Percentiles rank a stretch among this genome's conserved stretches.
phyloP scores from a whole-genome alignment of 1,140 invertebrate species.

The Neodiprion pinetum region DNA sequence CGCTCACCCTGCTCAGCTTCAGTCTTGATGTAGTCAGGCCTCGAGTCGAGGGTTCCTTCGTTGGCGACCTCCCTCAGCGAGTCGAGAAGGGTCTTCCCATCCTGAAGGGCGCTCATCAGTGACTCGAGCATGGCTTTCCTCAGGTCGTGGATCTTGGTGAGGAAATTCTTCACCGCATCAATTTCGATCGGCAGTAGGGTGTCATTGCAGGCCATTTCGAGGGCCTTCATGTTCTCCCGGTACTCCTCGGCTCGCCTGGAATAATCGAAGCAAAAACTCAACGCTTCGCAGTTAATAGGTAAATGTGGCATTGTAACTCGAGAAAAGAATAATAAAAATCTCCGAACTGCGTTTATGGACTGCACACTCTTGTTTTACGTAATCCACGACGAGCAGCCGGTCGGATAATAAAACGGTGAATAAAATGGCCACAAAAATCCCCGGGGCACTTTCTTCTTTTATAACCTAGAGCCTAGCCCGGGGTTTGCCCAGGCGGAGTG shows the following conservation, averaged over 20 bases:
- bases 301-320: background rate
- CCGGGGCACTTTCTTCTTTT: background rate
- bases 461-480: too few species aligned
- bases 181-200: constrained; percentile 72
- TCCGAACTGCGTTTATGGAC: too few species aligned
- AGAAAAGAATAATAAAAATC: background rate
- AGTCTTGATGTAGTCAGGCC: constrained; percentile 72
- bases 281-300: too few species aligned
- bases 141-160: constrained; percentile 70
- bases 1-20: constrained; percentile 67
- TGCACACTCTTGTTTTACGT: too few species aligned
- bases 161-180: constrained; percentile 70
- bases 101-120: constrained; percentile 78
- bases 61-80: constrained; percentile 71
- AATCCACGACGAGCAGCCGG: too few species aligned
- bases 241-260: constrained; percentile 73
- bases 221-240: constrained; percentile 71
- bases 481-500: too few species aligned
- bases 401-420: too few species aligned
- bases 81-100: constrained; percentile 79
- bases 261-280: constrained; percentile 22
- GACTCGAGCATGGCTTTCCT: constrained; percentile 76
- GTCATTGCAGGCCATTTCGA: constrained; percentile 72
- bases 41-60: constrained; percentile 76
- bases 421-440: background rate